A percentile compares a stretch with the other conserved stretches of the same genome.
phyloP scores from a whole-genome alignment of 2,113 vertebrate species.

The Micromys minutus region DNA sequence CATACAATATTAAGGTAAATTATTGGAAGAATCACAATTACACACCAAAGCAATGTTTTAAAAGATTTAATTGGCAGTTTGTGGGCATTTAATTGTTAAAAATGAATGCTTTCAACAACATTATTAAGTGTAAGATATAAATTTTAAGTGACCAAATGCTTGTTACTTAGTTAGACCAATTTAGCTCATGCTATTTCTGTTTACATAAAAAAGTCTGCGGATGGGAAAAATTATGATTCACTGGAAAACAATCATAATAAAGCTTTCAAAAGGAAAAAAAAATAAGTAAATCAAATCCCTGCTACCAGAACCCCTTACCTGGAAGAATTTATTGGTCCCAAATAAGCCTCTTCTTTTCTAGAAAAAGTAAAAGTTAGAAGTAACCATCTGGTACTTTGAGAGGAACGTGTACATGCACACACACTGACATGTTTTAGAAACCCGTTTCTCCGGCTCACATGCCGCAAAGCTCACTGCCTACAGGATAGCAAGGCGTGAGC shows the following conservation, averaged over 20 bases:
- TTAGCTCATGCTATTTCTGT: slow-evolving; percentile 55
- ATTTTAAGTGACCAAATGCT: slow-evolving; percentile 52
- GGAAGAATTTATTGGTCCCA: slow-evolving; percentile 74
- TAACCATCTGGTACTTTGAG: slow-evolving; percentile 65
- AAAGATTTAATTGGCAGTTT: slow-evolving; percentile 27
- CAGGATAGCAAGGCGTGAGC: slow-evolving; percentile 42
- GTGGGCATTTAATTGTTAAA: slow-evolving; percentile 56
- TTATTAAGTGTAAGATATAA: background rate
- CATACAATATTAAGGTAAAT: slow-evolving; percentile 16
- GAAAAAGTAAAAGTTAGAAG: slow-evolving; percentile 77
- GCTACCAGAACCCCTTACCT: slow-evolving; percentile 69
- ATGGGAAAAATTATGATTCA: slow-evolving; percentile 16
- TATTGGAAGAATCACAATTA: background rate
- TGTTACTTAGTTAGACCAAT: slow-evolving; percentile 41
- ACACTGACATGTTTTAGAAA: slow-evolving; percentile 34
- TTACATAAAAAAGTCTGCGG: background rate
- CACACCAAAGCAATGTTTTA: background rate
- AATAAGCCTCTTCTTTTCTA: slow-evolving; percentile 79
- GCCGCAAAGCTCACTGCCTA: slow-evolving; percentile 28
- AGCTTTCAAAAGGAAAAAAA: background rate
- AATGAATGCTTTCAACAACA: slow-evolving; percentile 46
- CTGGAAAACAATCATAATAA: slow-evolving; percentile 35
- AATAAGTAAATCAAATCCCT: background rate
- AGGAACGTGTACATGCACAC: slow-evolving; percentile 41
- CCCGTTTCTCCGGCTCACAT: background rate